Conservation (phyloP, 1,140 invertebrate species). For the Zophobas atratus region DNA sequence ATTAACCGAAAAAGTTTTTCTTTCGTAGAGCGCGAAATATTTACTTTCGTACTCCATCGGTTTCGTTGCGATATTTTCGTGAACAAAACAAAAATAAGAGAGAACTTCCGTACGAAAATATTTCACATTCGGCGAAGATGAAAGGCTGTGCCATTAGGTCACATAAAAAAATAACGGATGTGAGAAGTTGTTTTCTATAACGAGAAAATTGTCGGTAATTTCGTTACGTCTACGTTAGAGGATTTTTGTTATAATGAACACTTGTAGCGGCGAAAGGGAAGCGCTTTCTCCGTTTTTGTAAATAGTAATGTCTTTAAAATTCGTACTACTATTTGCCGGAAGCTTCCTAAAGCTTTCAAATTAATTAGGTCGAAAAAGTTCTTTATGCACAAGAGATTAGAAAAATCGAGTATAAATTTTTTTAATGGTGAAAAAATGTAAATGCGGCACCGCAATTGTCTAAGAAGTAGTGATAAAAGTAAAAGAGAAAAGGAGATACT, state of each 20-base stretch:
- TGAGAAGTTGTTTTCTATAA: slow-evolving; percentile 24
- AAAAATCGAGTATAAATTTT: slow-evolving; percentile 47
- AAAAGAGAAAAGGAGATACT: slow-evolving; percentile 47
- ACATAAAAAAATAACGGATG: slow-evolving; percentile 26
- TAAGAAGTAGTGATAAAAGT: slow-evolving; percentile 49
- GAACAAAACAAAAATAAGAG: background rate
- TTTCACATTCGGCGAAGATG: slow-evolving; percentile 23
- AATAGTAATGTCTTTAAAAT: slow-evolving; percentile 17
- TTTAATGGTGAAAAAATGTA: slow-evolving; percentile 48
- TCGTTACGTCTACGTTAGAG: slow-evolving; percentile 4
- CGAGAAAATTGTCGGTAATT: slow-evolving; percentile 23
- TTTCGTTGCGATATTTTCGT: background rate
- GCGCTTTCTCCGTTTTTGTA: slow-evolving; percentile 3
- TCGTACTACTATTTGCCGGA: slow-evolving; percentile 12
- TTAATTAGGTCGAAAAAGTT: slow-evolving; percentile 45
- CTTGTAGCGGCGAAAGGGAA: slow-evolving; percentile 4
- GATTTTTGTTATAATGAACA: background rate
- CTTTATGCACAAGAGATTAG: slow-evolving; percentile 33
- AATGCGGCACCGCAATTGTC: slow-evolving; percentile 43
- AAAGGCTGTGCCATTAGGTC: slow-evolving; percentile 34
- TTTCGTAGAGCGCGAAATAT: background rate
- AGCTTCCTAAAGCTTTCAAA: slow-evolving; percentile 18
- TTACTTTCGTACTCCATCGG: background rate
- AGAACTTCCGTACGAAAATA: slow-evolving; percentile 16
- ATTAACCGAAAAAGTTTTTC: background rate